phyloP scores from a whole-genome alignment of 2,888 invertebrate species.

The Cryptocephalus primarius region DNA sequence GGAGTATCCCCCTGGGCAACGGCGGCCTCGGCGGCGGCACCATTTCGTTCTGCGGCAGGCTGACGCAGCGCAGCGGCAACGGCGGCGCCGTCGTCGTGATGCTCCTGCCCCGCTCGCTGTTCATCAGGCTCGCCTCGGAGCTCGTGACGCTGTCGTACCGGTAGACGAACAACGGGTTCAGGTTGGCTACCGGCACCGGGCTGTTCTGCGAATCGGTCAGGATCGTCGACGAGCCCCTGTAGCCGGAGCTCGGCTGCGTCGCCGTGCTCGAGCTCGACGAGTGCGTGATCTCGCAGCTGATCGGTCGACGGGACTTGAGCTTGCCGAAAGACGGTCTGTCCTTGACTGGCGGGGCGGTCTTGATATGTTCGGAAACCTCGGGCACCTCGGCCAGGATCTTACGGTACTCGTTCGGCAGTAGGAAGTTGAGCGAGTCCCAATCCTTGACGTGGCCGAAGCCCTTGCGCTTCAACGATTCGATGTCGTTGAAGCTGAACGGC shows the following conservation, averaged over 20 bases:
- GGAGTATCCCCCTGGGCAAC: slow-evolving; percentile 56
- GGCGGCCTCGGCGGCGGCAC: slow-evolving; percentile 37
- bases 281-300: slow-evolving; percentile 49
- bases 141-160: slow-evolving; percentile 68
- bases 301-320: slow-evolving; percentile 44
- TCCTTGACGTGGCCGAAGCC: slow-evolving; percentile 80
- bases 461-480: slow-evolving; percentile 68
- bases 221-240: slow-evolving; percentile 76
- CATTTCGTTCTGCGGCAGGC: slow-evolving; percentile 46
- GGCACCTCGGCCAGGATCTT: slow-evolving; percentile 71
- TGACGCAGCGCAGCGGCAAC: slow-evolving; percentile 58
- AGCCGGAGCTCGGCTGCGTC: slow-evolving; percentile 78
- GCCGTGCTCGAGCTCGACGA: slow-evolving; percentile 60
- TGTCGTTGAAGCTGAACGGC: slow-evolving; percentile 72
- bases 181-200: slow-evolving; percentile 47
- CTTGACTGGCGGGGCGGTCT: slow-evolving; percentile 40
- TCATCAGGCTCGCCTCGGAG: slow-evolving; percentile 58
- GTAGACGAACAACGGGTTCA: slow-evolving; percentile 69
- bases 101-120: slow-evolving; percentile 42
- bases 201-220: slow-evolving; percentile 68
- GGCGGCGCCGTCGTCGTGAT: slow-evolving; percentile 38
- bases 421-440: slow-evolving; percentile 85
- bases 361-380: slow-evolving; percentile 57
- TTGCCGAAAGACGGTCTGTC: slow-evolving; percentile 47
- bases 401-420: slow-evolving; percentile 75